Conservation (phyloP, 2,113 vertebrate genomes). For the Rattus rattus region DNA sequence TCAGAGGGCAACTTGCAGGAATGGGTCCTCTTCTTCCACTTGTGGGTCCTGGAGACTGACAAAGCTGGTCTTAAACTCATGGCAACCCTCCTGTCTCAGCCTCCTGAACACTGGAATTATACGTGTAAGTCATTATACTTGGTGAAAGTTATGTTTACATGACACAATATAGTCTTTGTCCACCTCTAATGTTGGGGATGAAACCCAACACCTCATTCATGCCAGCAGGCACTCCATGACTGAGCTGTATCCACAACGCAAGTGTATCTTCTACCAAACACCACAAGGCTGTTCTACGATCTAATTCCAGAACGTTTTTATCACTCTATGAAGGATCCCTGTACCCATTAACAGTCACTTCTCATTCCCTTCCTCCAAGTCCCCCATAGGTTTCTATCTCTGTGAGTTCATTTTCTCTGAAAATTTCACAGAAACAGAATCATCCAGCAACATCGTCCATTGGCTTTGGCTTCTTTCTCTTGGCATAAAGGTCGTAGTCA, state of each 20-base stretch:
- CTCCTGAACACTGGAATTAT: neutral
- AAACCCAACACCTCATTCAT: neutral
- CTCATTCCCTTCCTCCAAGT: neutral
- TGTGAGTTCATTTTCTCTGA: slow-evolving; percentile 25
- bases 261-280: neutral
- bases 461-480: slow-evolving; percentile 58
- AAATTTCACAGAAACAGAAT: slow-evolving; percentile 48
- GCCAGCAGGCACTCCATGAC: neutral
- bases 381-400: neutral
- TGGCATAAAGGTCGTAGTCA: neutral
- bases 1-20: neutral
- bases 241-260: neutral
- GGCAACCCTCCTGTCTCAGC: neutral
- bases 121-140: neutral
- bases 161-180: neutral
- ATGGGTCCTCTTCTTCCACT: neutral
- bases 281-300: neutral
- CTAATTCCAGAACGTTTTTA: slow-evolving; percentile 33
- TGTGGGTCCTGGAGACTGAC: neutral
- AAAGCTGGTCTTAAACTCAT: neutral
- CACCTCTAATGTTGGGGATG: neutral
- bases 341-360: neutral
- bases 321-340: neutral
- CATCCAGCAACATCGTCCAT: neutral
- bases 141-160: neutral